Evolutionary conservation across 2,113 vertebrate species (phyloP).

Genomic region (Anser cygnoides): DNA sequence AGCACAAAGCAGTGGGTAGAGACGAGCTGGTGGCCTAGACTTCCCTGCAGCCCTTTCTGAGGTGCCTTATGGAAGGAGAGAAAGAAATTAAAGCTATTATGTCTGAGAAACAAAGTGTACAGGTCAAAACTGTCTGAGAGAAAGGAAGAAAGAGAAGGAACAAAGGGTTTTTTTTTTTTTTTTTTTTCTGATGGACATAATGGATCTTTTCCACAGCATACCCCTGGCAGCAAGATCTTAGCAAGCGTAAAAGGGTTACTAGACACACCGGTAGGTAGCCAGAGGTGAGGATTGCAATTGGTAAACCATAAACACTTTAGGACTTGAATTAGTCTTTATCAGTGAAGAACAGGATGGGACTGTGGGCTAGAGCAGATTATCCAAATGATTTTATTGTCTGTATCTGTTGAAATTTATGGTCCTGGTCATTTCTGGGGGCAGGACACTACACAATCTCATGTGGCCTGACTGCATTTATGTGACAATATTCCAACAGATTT

Average conservation of each 20-base stretch:
- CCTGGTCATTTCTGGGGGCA: background rate
- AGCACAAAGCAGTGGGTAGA: background rate
- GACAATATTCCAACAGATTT: background rate
- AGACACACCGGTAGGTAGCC: background rate
- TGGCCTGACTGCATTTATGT: background rate
- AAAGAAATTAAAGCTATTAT: background rate
- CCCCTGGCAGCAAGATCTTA: background rate
- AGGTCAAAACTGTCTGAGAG: background rate
- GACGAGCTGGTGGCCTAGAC: background rate
- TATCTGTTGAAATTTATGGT: background rate
- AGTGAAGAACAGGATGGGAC: background rate
- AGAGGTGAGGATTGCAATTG: background rate
- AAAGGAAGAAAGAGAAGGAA: background rate
- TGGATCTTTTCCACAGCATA: background rate
- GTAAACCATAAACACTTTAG: background rate
- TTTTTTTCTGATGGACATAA: background rate
- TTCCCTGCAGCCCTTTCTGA: background rate
- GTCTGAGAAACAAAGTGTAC: background rate
- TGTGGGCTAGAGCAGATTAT: background rate
- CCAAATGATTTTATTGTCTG: background rate
- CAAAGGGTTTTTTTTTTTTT: background rate
- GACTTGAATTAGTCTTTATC: background rate
- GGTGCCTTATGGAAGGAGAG: background rate
- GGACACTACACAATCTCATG: background rate
- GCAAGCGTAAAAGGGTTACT: background rate